Conservation (phyloP, 1,140 invertebrate species). For the Eurosta solidaginis region DNA sequence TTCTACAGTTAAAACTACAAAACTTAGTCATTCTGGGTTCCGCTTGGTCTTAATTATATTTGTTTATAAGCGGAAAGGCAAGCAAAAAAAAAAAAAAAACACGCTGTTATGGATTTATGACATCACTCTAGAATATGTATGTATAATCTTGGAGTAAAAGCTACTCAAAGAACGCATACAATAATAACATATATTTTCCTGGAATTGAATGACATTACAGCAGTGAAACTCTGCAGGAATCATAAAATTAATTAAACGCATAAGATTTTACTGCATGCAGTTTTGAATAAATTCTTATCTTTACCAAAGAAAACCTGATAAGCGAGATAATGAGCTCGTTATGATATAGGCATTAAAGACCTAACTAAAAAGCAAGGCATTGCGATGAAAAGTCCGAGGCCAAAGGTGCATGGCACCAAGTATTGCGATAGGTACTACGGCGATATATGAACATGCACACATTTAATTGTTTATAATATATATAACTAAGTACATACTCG, state of each 20-base stretch:
- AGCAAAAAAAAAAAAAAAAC: not conserved
- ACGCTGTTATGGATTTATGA: slow-evolving; percentile 18
- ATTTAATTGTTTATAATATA: not conserved
- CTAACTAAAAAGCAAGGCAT: not conserved
- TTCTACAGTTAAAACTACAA: no score
- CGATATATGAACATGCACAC: no score
- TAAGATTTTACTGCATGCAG: not conserved
- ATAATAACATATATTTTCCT: slow-evolving; percentile 17
- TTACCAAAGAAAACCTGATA: not conserved
- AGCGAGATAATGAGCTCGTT: not conserved
- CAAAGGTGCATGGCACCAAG: slow-evolving; percentile 11
- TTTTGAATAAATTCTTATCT: not conserved
- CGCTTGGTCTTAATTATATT: not conserved
- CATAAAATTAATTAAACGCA: slow-evolving; percentile 7
- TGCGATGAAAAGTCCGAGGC: not conserved
- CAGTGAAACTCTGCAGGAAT: slow-evolving; percentile 5
- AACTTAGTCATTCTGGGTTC: not conserved
- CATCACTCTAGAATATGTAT: no score
- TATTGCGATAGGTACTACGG: no score
- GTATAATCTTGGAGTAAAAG: no score
- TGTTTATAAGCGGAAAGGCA: not conserved
- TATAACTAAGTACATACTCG: not conserved
- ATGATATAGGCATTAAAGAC: not conserved
- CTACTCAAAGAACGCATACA: no score
- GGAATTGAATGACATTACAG: slow-evolving; percentile 15